Evolutionary conservation across 2,797 vertebrate species (phyloP), one percentile per base, ranked within the genome.

Genomic region (Meda fulgida): DNA sequence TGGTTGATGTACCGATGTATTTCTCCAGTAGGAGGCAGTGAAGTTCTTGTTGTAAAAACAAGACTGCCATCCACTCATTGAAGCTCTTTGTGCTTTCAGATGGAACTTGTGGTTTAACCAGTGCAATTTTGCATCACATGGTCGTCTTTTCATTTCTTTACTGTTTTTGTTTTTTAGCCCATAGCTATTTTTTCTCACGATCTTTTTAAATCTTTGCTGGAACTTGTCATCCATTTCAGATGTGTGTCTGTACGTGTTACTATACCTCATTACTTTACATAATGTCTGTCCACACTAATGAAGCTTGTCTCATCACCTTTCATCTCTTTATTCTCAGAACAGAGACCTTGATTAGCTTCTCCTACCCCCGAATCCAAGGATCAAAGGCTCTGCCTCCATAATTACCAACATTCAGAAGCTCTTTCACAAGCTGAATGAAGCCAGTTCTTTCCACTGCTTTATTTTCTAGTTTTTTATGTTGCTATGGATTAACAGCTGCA

Each of bases 271-370:
- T 69, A 77, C 53, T 43, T 87, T 78, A 58, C 76, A 78, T 87
- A 70, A 78, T 72, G 40, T n/a, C 18, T 51, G 34, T 63, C 82
- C 60, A 78, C 29, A 71, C 65, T 21, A 79, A 77, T 77, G 29
- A 79, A 36, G 43, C 51, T 60, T 29, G 34, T 48, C 67, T 72
- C 58, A 29, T 78, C 75, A n/a, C 69, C 34, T 81, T 83, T 81
- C 63, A 84, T 71, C 21, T 55, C 46, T 85, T 77, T 67, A 66
- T 83, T 21, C 13, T 80, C 48, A 6, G 3, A 34, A 79, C 67
- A 70, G 85, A 72, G 58, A 55, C 46, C 26, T 80, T 81, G 66
- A 60, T 78, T 82, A 84, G 81, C 55, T 76, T 85, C 85, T 84
- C 31, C 73, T 43, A 75, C 18, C 55, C 66, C 29, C 29, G 26